Base-by-base conservation (phyloP, 1,140 invertebrate genomes). In the Episyrphus balteatus region DNA sequence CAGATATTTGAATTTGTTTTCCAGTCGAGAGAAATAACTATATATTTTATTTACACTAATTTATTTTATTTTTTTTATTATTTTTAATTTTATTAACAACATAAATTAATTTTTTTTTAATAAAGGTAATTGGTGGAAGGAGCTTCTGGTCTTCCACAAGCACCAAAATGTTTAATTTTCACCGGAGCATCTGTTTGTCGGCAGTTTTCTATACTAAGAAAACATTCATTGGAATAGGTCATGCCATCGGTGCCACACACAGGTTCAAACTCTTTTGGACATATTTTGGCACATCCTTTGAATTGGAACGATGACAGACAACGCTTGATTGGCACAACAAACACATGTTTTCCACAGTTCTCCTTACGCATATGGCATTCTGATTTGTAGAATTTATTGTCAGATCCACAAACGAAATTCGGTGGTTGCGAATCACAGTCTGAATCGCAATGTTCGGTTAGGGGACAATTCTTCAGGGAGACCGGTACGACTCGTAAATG, bases 221-320 rank as follows among this genome's bases (percentile, higher is more conserved):
- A 92, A 65, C 92, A 96, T 53, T 84, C 83, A 68, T 95, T 95
- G 54, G 84, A 83, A 75, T 95, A 95, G 0, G 88, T 92, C 71
- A 85, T 86, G 36, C 80, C 79, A 62, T 96, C 89, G 1, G 82
- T 85, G 15, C 87, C 91, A 67, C 92, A 96, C 11, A 93, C 84
- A 0, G 88, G 89, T 58, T 92, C 86, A 62, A 88, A 90, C 47
- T 87, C 83, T 0, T 79, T 75, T 2, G 87, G 82, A 63, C 90
- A 95, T 49, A 91, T 85, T 55, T 81, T 80, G 17, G 86, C 83
- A 57, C 91, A 94, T 14, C 88, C 88, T 38, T 80, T 77, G 69
- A 89, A 89, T 51, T 84, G 76, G 70, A 92, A 90, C 19, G 85
- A 82, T 42, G 84, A 74, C 11, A 90, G 69, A 66, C 88, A 92